Percentiles rank a stretch among this genome's conserved stretches.
These are phyloP conservation scores for Cantharis rufa DNA, from an alignment of 2,888 invertebrate species.

Conservation along the genomic window DNA sequence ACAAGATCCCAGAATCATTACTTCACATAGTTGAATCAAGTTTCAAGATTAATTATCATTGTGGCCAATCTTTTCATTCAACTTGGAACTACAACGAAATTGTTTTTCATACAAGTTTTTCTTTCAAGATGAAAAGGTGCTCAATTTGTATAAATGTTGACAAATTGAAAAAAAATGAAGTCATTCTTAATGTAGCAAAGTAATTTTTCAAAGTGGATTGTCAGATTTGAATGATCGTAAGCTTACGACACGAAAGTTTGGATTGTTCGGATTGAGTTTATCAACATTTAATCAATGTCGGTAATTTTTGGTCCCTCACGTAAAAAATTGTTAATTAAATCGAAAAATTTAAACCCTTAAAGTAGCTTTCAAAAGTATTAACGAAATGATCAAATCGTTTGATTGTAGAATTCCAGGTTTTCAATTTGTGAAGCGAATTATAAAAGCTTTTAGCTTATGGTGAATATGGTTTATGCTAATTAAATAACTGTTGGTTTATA, in stretches of 20 bases:
- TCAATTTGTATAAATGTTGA: background rate
- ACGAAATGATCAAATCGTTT: background rate
- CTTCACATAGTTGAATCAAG: background rate
- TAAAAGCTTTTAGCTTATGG: constrained; percentile 9
- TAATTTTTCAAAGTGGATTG: background rate
- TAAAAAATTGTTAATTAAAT: background rate
- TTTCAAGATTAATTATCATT: background rate
- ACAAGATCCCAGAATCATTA: background rate
- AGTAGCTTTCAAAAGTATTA: background rate
- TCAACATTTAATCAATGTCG: background rate
- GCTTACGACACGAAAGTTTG: background rate
- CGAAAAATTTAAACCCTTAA: background rate
- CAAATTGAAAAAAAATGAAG: background rate
- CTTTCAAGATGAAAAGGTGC: background rate
- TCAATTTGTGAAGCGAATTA: constrained; percentile 6
- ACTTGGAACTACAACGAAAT: background rate
- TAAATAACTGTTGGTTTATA: constrained; percentile 14
- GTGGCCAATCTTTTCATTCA: background rate
- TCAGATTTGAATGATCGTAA: background rate
- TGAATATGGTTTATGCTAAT: constrained; percentile 10
- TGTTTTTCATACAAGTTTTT: background rate
- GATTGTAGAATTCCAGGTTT: background rate
- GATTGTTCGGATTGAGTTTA: background rate
- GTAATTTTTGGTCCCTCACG: background rate
- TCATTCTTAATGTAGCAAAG: background rate